Percentiles rank a stretch among this genome's conserved stretches.
Evolutionary conservation across 2,797 vertebrate species (phyloP).

Genomic region (Lagorchestes hirsutus): DNA sequence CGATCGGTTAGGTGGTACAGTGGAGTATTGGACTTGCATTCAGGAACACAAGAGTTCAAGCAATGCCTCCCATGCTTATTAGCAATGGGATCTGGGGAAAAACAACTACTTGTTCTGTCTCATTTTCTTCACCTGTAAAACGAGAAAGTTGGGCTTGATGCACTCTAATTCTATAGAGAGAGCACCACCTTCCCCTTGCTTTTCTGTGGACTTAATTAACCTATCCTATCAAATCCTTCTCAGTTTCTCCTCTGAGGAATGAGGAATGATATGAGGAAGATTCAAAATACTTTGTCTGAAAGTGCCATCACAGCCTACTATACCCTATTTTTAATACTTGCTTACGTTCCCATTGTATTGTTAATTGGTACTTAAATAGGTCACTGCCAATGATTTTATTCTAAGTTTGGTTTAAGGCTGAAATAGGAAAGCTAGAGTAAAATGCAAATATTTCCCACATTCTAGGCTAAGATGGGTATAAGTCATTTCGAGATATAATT

Average conservation of each 20-base stretch:
- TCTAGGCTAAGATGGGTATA: background rate
- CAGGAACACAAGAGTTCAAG: background rate
- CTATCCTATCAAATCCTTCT: background rate
- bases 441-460: background rate
- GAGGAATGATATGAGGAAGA: background rate
- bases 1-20: background rate
- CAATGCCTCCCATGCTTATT: background rate
- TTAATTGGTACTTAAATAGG: background rate
- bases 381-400: background rate
- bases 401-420: background rate
- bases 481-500: background rate
- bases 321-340: background rate
- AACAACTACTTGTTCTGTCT: background rate
- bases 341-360: background rate
- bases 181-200: background rate
- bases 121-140: background rate
- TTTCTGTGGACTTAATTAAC: background rate
- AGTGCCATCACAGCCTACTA: background rate
- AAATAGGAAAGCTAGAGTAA: background rate
- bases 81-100: background rate
- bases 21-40: background rate
- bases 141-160: background rate
- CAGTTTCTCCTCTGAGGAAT: background rate
- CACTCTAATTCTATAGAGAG: background rate
- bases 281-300: background rate